Conservation (phyloP, 2,113 vertebrate genomes). For the Danionella cerebrum region DNA sequence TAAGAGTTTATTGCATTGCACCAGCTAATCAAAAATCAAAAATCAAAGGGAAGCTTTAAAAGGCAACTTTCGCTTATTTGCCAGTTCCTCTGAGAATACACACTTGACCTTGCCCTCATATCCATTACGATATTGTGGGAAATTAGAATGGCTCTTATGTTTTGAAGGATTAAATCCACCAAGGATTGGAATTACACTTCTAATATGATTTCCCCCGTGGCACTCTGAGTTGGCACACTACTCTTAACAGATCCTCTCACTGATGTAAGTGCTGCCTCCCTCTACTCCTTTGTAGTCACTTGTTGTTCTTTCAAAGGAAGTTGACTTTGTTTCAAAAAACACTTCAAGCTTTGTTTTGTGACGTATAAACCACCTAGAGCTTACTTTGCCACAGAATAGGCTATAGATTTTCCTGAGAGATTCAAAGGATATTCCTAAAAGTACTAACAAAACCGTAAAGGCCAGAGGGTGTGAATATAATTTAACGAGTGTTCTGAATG, state of each 20-base stretch:
- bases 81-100: neutral
- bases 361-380: neutral
- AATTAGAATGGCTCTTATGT: slow-evolving; percentile 47
- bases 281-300: slow-evolving; percentile 16
- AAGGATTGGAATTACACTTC: slow-evolving; percentile 46
- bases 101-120: slow-evolving; percentile 26
- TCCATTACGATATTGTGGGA: slow-evolving; percentile 65
- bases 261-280: no score
- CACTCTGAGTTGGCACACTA: neutral
- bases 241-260: neutral
- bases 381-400: neutral
- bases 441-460: no score
- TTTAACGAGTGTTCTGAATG: no score
- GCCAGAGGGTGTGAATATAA: no score
- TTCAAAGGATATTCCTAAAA: no score
- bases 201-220: slow-evolving; percentile 64
- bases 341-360: neutral
- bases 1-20: neutral
- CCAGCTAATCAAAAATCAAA: no score
- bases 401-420: neutral
- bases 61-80: neutral
- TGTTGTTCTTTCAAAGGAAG: neutral
- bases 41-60: no score
- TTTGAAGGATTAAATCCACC: slow-evolving; percentile 55
- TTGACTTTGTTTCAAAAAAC: slow-evolving; percentile 16